Evolutionary conservation across 2,113 vertebrate genomes (phyloP).

Genomic region (Hassar affinis): DNA sequence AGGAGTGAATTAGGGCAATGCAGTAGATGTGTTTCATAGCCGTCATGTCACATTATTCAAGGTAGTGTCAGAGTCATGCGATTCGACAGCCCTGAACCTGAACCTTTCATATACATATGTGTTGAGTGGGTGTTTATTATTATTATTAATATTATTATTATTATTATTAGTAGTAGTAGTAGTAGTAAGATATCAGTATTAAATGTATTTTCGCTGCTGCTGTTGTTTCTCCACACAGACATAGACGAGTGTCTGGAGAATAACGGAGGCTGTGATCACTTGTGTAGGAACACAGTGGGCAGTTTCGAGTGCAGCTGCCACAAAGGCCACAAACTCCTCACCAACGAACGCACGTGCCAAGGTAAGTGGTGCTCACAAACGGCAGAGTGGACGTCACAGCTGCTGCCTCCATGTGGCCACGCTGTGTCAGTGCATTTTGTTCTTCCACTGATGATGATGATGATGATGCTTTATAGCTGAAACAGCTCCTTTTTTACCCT

Average conservation of each 20-base stretch:
- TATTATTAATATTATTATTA: neutral
- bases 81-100: too few relatives aligned
- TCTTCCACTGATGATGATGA: neutral
- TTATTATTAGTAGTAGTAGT: conserved; percentile 29
- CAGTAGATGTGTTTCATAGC: too few relatives aligned
- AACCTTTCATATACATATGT: too few relatives aligned
- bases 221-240: conserved; percentile 70
- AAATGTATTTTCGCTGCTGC: neutral
- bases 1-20: too few relatives aligned
- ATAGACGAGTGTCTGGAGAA: conserved; percentile 93
- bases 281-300: conserved; percentile 92
- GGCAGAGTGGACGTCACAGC: too few relatives aligned
- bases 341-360: conserved; percentile 93
- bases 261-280: conserved; percentile 93
- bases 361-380: conserved; percentile 72
- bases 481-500: neutral
- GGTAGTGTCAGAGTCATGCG: too few relatives aligned
- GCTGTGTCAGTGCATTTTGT: neutral
- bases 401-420: neutral
- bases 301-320: conserved; percentile 98
- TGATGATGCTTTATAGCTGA: neutral
- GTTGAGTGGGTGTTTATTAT: too few relatives aligned
- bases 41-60: too few relatives aligned
- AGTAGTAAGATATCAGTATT: neutral
- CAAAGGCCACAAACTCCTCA: conserved; percentile 94